Percentiles rank a stretch among this genome's conserved stretches.
phyloP scores from a whole-genome alignment of 2,113 vertebrate genomes.

The Peromyscus polionotus region DNA sequence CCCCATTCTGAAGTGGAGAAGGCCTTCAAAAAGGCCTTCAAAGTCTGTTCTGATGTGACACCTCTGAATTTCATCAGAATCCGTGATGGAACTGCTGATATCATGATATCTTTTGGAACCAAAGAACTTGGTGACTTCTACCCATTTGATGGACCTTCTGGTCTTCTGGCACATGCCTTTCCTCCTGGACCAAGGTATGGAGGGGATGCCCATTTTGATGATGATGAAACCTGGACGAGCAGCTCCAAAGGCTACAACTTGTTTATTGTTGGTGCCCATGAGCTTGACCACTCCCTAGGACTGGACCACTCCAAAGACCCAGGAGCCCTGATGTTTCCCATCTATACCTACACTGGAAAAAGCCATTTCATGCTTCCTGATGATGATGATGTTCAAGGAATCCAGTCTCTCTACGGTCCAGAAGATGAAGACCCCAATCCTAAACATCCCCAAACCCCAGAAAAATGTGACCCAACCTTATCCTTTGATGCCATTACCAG shows the following conservation, averaged over 20 bases:
- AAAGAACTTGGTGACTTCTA: conserved; percentile 96
- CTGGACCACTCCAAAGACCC: conserved; percentile 95
- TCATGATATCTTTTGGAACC: conserved; percentile 91
- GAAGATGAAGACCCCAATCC: conserved; percentile 87
- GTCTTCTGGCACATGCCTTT: conserved; percentile 96
- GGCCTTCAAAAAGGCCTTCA: conserved; percentile 90
- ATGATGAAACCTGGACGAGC: conserved; percentile 95
- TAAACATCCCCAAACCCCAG: conserved; percentile 91
- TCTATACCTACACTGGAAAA: conserved; percentile 92
- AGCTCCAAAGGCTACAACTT: conserved; percentile 96
- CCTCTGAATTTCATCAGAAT: conserved; percentile 90
- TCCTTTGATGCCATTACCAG: conserved; percentile 93
- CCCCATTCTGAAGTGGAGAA: conserved; percentile 86
- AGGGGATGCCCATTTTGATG: conserved; percentile 97
- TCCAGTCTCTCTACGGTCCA: conserved; percentile 95
- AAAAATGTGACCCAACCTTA: conserved; percentile 92
- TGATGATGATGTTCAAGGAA: conserved; percentile 96
- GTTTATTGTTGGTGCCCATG: conserved; percentile 96
- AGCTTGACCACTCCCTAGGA: conserved; percentile 96
- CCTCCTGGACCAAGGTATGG: conserved; percentile 93
- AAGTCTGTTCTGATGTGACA: conserved; percentile 91
- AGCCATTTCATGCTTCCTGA: conserved; percentile 91
- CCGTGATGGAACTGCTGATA: conserved; percentile 87
- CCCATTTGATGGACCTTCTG: conserved; percentile 95
- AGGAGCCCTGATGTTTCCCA: conserved; percentile 96